Percentiles rank a stretch among this genome's conserved stretches.
Conservation (phyloP, 2,797 vertebrate genomes). For the Paguma larvata region DNA sequence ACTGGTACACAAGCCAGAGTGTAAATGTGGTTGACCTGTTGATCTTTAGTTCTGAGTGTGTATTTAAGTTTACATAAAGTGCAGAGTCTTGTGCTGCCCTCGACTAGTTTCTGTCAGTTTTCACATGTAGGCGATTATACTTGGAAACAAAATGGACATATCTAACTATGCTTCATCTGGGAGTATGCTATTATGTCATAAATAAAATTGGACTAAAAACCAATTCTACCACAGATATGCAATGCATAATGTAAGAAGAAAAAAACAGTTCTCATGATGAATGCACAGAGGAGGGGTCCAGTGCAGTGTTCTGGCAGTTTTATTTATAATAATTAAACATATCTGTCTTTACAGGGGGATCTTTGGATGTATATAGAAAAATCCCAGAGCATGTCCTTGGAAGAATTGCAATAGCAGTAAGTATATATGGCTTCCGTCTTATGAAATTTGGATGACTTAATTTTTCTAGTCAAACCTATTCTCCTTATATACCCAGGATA, state of each 20-base stretch:
- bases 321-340: constrained; percentile 43
- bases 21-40: background rate
- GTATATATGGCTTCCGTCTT: constrained; percentile 82
- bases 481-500: background rate
- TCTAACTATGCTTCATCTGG: constrained; percentile 14
- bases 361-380: constrained; percentile 97
- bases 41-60: background rate
- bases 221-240: background rate
- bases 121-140: background rate
- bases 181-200: background rate
- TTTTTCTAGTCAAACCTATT: background rate
- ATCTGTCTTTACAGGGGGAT: constrained; percentile 93
- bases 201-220: constrained; percentile 46
- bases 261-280: background rate
- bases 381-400: constrained; percentile 97
- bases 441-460: background rate
- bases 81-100: background rate
- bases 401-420: constrained; percentile 97
- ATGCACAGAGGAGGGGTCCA: background rate
- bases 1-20: background rate
- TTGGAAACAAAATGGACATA: constrained; percentile 39
- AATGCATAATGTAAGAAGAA: background rate
- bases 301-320: background rate
- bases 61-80: background rate
- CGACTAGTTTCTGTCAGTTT: constrained; percentile 22